These are phyloP conservation scores for Silurus meridionalis DNA, from an alignment of 2,113 vertebrate species.

Conservation along the genomic window DNA sequence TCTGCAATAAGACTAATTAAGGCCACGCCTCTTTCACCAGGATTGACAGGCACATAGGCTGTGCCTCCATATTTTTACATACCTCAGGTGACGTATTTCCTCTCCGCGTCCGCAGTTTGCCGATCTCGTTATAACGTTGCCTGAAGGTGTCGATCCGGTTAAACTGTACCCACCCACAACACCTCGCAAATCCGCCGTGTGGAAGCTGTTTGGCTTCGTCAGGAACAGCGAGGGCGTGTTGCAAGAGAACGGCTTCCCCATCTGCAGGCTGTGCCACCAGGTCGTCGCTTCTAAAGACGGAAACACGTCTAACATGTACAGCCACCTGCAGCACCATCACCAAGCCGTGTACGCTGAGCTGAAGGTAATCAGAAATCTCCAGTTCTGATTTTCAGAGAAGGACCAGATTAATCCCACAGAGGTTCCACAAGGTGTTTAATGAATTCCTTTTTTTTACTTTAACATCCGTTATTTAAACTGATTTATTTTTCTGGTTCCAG, in stretches of 20 bases:
- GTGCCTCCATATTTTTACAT: background rate
- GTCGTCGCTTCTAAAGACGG: constrained; percentile 32
- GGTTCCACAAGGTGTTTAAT: background rate
- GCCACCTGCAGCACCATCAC: constrained; percentile 41
- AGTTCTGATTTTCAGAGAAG: background rate
- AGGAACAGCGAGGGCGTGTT: constrained; percentile 17
- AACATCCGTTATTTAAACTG: background rate
- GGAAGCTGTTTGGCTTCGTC: constrained; percentile 41
- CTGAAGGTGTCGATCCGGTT: constrained; percentile 4
- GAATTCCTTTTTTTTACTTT: background rate
- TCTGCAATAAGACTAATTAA: background rate
- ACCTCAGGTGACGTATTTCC: background rate
- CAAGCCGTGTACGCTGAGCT: constrained; percentile 28
- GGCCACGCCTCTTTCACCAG: background rate
- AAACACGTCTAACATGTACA: constrained; percentile 46
- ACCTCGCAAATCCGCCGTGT: constrained; percentile 29
- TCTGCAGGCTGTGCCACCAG: constrained; percentile 40
- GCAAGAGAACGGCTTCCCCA: constrained; percentile 43
- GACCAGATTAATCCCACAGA: background rate
- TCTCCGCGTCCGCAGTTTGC: background rate
- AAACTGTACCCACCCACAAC: constrained; percentile 24
- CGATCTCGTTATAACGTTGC: background rate
- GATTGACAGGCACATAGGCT: background rate
- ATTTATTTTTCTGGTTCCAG: background rate
- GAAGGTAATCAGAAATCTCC: constrained; percentile 7